These are phyloP conservation scores for Oreochromis niloticus DNA, from an alignment of 2,113 vertebrate species.

Conservation along the genomic window DNA sequence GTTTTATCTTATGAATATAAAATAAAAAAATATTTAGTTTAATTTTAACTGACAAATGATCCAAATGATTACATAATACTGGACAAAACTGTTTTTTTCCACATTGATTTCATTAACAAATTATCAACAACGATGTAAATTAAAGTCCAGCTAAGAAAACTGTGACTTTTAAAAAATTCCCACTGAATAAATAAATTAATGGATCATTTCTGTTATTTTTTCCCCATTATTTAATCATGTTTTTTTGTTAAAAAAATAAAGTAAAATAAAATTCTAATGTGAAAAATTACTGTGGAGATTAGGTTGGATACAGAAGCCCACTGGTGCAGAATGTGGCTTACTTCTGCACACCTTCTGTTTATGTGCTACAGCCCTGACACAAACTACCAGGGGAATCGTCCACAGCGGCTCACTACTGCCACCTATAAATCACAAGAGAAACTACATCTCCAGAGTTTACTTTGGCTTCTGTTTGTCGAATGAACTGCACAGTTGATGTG, in stretches of 20 bases:
- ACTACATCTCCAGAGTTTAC: constrained; percentile 23
- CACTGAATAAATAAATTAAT: neutral
- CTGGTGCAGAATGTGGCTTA: neutral
- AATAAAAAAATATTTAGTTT: neutral
- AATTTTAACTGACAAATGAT: neutral
- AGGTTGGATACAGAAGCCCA: neutral
- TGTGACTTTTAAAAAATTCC: neutral
- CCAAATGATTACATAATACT: neutral
- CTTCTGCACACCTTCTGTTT: neutral
- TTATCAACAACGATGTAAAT: neutral
- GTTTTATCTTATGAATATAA: neutral
- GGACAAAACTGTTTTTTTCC: neutral
- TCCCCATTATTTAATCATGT: neutral
- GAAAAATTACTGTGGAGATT: neutral
- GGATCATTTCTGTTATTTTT: neutral
- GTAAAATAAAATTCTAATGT: neutral
- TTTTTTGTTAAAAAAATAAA: neutral
- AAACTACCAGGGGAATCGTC: neutral
- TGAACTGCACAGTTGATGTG: constrained; percentile 1
- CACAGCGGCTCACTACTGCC: constrained; percentile 83
- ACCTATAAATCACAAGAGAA: constrained; percentile 70
- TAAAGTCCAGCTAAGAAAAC: neutral
- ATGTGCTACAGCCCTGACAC: neutral
- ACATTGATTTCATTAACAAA: neutral
- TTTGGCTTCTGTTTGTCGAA: neutral